Percentiles rank a stretch among this genome's conserved stretches.
These are phyloP conservation scores for Pollimyrus isidori DNA, from an alignment of 2,113 vertebrate genomes.

Conservation along the genomic window DNA sequence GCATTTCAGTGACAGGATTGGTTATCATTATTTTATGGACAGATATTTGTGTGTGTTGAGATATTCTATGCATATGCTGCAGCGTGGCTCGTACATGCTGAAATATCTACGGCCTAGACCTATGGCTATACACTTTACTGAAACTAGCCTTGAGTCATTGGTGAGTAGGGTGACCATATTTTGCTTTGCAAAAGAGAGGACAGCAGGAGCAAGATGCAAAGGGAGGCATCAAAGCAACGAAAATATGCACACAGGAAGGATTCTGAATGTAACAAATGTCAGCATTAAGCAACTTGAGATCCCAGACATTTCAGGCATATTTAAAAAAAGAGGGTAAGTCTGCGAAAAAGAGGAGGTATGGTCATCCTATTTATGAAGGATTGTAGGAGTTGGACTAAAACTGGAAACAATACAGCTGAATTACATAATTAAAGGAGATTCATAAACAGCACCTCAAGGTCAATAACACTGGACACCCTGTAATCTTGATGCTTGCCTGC, in stretches of 20 bases:
- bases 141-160: background rate
- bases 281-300: background rate
- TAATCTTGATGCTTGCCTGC: background rate
- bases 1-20: background rate
- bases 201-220: background rate
- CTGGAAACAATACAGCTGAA: background rate
- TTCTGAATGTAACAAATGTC: background rate
- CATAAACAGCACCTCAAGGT: background rate
- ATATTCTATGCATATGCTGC: background rate
- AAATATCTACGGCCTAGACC: background rate
- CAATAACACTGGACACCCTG: background rate
- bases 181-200: background rate
- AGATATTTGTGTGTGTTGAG: background rate
- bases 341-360: background rate
- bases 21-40: background rate
- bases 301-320: background rate
- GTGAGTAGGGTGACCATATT: background rate
- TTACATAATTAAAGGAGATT: background rate
- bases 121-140: background rate
- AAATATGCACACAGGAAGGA: background rate
- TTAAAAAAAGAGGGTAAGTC: background rate
- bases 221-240: background rate
- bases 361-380: background rate
- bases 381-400: background rate
- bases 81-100: background rate